Evolutionary conservation across 2,113 vertebrate species (phyloP), one percentile per base, ranked within the genome.

Genomic region (Ceyx margarethae): DNA sequence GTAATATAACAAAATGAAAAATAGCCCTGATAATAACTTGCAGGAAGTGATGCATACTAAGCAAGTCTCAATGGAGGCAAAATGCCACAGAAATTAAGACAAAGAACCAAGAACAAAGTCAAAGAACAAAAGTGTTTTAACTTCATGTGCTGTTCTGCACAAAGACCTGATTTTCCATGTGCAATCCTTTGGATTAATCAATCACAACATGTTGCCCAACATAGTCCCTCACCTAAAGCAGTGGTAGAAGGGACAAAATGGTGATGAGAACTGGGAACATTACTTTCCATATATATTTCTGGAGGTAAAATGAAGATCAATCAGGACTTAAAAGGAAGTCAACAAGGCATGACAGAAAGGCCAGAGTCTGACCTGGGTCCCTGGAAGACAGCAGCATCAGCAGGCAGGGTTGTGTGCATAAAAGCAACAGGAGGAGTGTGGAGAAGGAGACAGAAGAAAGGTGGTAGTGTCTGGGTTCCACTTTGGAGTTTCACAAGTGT

Each of bases 31-130:
- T 94, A 91, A 93, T 92, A 93, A 89, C 81, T 94, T 0, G 2
- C 78, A 89, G 74, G 74, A 96, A 80, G 77, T 21, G 86, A 89
- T 79, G 92, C 84, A 90, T 95, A 89, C 75, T 50, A 92, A 95
- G 22, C 37, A 45, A 93, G 64, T 87, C 87, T 82, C 89, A 79
- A 33, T 23, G 85, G 86, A 93, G 85, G 73, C 42, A 92, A 95
- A 95, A 90, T 56, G 79, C 71, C 84, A 84, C 65, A 57, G 88
- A 85, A 89, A 93, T 72, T 42, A 94, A 96, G 89, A 93, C 54
- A 53, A 48, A 85, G 82, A 93, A 96, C 91, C 35, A 86, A 78
- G 74, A 95, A 91, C 58, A 92, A 85, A 88, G 85, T 72, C 62
- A 81, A 88, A 78, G 79, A 87, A 93, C n/a, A 93, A 62, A 94